phyloP scores from a whole-genome alignment of 2,113 vertebrate species.

The Tetraodon nigroviridis region DNA sequence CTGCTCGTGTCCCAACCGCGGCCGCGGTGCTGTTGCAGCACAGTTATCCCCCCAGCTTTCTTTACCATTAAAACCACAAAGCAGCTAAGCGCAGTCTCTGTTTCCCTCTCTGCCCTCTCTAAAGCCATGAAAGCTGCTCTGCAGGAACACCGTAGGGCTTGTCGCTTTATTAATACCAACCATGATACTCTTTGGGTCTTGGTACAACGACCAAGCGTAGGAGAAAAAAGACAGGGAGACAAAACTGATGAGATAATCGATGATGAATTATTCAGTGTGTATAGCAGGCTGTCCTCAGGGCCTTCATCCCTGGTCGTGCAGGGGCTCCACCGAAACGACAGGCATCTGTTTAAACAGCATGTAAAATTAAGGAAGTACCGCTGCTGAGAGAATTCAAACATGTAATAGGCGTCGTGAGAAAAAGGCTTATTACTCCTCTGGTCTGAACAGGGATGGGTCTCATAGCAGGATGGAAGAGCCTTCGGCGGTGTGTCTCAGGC shows the following conservation, averaged over 20 bases:
- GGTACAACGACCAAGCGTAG: too few species aligned
- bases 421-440: conserved; percentile 25
- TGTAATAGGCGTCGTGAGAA: conserved; percentile 9
- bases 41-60: too few species aligned
- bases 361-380: conserved; percentile 9
- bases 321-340: neutral
- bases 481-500: conserved; percentile 5
- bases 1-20: too few species aligned
- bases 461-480: neutral
- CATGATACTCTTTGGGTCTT: too few species aligned
- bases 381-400: conserved; percentile 6
- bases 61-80: too few species aligned
- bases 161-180: too few species aligned
- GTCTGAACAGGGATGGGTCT: conserved; percentile 25
- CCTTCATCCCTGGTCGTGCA: neutral
- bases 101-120: too few species aligned
- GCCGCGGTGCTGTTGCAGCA: too few species aligned
- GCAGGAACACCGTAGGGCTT: too few species aligned
- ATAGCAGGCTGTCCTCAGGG: neutral
- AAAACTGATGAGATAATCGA: neutral
- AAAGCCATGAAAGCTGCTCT: too few species aligned
- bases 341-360: conserved; percentile 10
- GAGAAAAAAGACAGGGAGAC: neutral
- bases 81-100: too few species aligned
- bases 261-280: neutral